These are phyloP conservation scores for Strongylocentrotus purpuratus DNA, from an alignment of 35 echinoderm and acorn worm species.

Conservation along the genomic window DNA sequence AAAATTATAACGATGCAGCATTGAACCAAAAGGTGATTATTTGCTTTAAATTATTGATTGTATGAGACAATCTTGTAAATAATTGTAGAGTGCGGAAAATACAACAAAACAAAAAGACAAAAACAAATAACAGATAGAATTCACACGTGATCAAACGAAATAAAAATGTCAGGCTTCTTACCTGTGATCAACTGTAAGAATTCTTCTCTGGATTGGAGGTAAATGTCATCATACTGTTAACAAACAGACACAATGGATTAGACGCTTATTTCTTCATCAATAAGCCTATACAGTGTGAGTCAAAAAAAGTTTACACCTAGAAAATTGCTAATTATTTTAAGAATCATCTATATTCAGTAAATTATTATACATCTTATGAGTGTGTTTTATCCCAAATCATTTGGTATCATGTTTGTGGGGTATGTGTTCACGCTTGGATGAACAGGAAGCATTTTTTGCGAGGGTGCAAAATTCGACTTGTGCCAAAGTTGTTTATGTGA, in stretches of 20 bases:
- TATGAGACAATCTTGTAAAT: background rate
- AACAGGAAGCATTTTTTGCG: too few species aligned
- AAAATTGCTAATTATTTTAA: too few species aligned
- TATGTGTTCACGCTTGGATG: too few species aligned
- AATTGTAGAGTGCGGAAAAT: background rate
- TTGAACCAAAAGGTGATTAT: background rate
- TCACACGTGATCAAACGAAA: background rate
- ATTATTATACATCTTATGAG: too few species aligned
- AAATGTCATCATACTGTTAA: background rate
- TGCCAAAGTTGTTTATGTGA: too few species aligned
- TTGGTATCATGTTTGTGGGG: too few species aligned
- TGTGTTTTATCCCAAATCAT: too few species aligned
- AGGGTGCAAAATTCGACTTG: too few species aligned
- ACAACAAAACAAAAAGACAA: background rate
- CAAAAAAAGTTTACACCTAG: too few species aligned
- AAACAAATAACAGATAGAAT: background rate
- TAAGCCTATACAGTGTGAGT: too few species aligned
- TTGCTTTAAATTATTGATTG: background rate
- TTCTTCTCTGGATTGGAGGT: background rate
- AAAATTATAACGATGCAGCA: background rate
- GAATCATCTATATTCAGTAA: too few species aligned
- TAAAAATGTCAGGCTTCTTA: background rate
- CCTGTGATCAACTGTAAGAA: background rate
- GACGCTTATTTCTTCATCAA: too few species aligned
- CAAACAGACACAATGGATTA: background rate